Evolutionary conservation across 2,797 vertebrate species (phyloP).

Genomic region (Xenops minutus): DNA sequence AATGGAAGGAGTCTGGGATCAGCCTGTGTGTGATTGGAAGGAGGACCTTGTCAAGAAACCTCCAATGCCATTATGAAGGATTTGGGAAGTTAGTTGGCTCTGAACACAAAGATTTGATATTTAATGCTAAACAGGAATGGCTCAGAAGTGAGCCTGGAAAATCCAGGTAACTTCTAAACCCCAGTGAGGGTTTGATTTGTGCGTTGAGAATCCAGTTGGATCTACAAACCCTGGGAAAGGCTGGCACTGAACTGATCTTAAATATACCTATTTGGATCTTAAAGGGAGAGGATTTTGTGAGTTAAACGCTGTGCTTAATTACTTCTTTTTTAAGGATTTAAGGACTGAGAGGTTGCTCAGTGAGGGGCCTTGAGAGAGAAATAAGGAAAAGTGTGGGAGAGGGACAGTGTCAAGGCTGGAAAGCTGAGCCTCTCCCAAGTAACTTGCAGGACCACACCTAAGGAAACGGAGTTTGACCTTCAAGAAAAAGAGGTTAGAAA

Average conservation of each 20-base stretch:
- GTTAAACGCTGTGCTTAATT: not conserved
- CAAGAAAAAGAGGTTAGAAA: not conserved
- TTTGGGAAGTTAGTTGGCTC: not conserved
- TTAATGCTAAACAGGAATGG: not conserved
- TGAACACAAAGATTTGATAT: not conserved
- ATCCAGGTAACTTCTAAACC: not conserved
- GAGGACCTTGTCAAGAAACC: not conserved
- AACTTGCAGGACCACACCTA: not conserved
- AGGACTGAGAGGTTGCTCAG: not conserved
- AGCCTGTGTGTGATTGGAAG: not conserved
- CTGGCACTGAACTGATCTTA: not conserved
- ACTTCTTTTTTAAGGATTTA: not conserved
- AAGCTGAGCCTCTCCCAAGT: not conserved
- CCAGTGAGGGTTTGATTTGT: not conserved
- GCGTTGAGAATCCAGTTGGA: not conserved
- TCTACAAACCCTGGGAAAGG: not conserved
- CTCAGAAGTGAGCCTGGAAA: not conserved
- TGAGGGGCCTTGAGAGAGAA: not conserved
- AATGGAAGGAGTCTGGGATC: not conserved
- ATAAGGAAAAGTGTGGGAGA: not conserved
- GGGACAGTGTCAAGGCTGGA: not conserved
- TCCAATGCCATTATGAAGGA: not conserved
- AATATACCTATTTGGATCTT: not conserved
- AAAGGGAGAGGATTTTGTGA: not conserved
- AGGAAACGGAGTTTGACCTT: not conserved